Percentiles rank a stretch among this genome's conserved stretches.
These are phyloP conservation scores for Siniperca knerii DNA, from an alignment of 2,113 vertebrate species.

Conservation along the genomic window DNA sequence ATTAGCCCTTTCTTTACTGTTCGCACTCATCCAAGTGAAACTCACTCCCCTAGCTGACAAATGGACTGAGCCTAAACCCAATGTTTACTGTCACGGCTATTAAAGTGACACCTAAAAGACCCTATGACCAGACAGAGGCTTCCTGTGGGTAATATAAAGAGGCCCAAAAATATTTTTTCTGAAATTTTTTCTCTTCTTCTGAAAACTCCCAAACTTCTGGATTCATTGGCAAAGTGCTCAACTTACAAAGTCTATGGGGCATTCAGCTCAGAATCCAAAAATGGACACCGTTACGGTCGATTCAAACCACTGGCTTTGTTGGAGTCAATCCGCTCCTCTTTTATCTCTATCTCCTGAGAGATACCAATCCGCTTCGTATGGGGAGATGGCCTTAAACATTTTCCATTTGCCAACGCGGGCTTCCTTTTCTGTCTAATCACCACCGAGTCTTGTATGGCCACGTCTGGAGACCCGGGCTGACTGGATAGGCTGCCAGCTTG, in stretches of 20 bases:
- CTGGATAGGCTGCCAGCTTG: slow-evolving; percentile 51
- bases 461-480: slow-evolving; percentile 34
- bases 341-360: slow-evolving; percentile 61
- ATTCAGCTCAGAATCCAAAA: slow-evolving; percentile 55
- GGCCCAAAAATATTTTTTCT: background rate
- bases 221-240: slow-evolving; percentile 38
- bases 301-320: slow-evolving; percentile 57
- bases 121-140: slow-evolving; percentile 5
- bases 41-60: slow-evolving; percentile 69
- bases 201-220: slow-evolving; percentile 52
- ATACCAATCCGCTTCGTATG: slow-evolving; percentile 34
- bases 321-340: slow-evolving; percentile 43
- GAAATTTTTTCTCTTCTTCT: background rate
- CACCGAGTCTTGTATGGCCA: slow-evolving; percentile 33
- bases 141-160: slow-evolving; percentile 34
- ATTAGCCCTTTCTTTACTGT: slow-evolving; percentile 80
- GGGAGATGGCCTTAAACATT: slow-evolving; percentile 52
- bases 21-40: slow-evolving; percentile 75
- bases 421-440: slow-evolving; percentile 59
- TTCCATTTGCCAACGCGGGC: slow-evolving; percentile 22
- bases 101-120: slow-evolving; percentile 59
- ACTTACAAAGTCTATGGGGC: slow-evolving; percentile 59
- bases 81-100: slow-evolving; percentile 61
- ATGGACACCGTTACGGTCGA: slow-evolving; percentile 43
- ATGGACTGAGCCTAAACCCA: slow-evolving; percentile 63